Evolutionary conservation across 2,888 invertebrate species (phyloP), one percentile per base, ranked within the genome.

Genomic region (Digitonthophagus gazella): DNA sequence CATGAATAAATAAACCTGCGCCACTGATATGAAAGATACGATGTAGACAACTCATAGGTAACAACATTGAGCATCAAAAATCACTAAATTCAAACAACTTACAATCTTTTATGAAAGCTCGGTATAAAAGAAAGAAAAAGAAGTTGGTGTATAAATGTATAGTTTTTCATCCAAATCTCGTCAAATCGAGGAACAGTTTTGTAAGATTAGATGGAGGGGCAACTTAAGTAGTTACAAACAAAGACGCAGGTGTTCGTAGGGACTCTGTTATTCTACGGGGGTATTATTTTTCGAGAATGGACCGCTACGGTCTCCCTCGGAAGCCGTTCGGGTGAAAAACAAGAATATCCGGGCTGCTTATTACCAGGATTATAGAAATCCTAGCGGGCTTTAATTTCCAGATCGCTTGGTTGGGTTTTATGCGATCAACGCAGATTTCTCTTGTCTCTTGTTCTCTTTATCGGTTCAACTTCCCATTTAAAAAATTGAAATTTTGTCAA

Each of bases 201-300:
- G 28, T 1, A 44, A 44, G 28, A 44, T 44, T 5, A 44, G 28
- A 44, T 44, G 22, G 22, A 11, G 11, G 28, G 28, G 28, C 11
- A 44, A 44, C 28, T 75, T 75, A 76, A 76, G 75, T 75, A 75
- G 75, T 75, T 76, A 74, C 72, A 73, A 76, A 76, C 75, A 75
- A 74, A 76, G 78, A 73, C 80, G 75, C 80, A 80, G 81, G 81
- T 81, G 81, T 76, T 73, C 73, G 72, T 69, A 75, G 74, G 74
- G 75, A 75, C 76, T 76, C 76, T 76, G 77, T 78, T 78, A 79
- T 79, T 79, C 77, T 75, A 19, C 18, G 74, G 75, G 76, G 76
- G 80, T 78, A 80, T 81, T 80, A 81, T 81, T 80, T 80, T 80
- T 78, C 78, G 78, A 79, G 79, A 80, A 80, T 80, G 78, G 79